These are phyloP conservation scores for Torymus tubicola DNA, from an alignment of 2,888 invertebrate species.

Conservation along the genomic window DNA sequence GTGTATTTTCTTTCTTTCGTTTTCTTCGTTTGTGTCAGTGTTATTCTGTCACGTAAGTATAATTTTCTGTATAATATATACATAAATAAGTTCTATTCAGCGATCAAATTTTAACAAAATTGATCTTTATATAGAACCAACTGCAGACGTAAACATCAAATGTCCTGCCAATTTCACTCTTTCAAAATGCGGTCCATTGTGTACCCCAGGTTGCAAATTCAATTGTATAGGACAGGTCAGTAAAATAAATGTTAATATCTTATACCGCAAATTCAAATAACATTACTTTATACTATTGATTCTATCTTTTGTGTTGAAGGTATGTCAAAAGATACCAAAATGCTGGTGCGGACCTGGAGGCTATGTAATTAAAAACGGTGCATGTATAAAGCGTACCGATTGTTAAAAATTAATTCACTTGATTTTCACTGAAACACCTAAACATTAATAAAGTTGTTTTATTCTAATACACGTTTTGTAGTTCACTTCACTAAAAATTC, in stretches of 20 bases:
- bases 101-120: too few relatives aligned
- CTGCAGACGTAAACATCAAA: too few relatives aligned
- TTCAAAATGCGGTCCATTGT: constrained; percentile 8
- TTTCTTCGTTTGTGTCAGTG: too few relatives aligned
- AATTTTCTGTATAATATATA: too few relatives aligned
- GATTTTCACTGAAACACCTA: too few relatives aligned
- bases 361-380: background rate
- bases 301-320: constrained; percentile 7
- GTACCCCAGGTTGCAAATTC: constrained; percentile 8
- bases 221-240: constrained; percentile 17
- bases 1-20: too few relatives aligned
- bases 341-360: constrained; percentile 26
- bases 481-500: too few relatives aligned
- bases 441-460: too few relatives aligned
- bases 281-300: background rate
- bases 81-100: too few relatives aligned
- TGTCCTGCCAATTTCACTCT: constrained; percentile 17
- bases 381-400: constrained; percentile 6
- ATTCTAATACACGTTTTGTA: too few relatives aligned
- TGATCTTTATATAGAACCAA: too few relatives aligned
- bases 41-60: too few relatives aligned
- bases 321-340: background rate
- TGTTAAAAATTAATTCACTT: background rate
- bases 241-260: background rate
- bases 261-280: background rate